phyloP scores from a whole-genome alignment of 2,888 invertebrate species.

The Chelonus formosanus region DNA sequence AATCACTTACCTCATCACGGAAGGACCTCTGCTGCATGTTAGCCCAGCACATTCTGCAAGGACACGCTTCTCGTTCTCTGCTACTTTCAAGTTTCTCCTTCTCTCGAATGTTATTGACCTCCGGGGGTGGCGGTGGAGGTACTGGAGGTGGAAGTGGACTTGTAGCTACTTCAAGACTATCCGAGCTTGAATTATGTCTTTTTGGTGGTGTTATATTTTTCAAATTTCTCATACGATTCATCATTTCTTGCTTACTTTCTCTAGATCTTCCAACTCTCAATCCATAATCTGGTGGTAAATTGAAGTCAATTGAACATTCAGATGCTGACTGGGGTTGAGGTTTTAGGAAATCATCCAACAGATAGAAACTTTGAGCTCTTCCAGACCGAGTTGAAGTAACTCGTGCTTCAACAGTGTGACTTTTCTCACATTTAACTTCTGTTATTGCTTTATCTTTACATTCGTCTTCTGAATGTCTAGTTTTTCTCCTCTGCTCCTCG shows the following conservation, averaged over 20 bases:
- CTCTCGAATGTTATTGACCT: conserved; percentile 50
- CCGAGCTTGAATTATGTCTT: conserved; percentile 62
- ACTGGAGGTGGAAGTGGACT: conserved; percentile 65
- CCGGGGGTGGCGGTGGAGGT: conserved; percentile 65
- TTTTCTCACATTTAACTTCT: conserved; percentile 35
- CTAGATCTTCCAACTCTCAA: conserved; percentile 27
- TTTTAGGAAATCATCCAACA: conserved; percentile 66
- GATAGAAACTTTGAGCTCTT: conserved; percentile 66
- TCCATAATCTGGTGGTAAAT: conserved; percentile 35
- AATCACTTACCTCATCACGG: conserved; percentile 61
- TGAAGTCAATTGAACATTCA: conserved; percentile 34
- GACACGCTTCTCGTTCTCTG: conserved; percentile 58
- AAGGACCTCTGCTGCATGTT: conserved; percentile 59
- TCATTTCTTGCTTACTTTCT: conserved; percentile 30
- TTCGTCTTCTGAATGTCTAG: conserved; percentile 37
- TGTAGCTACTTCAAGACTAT: conserved; percentile 62
- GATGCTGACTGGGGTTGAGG: conserved; percentile 42
- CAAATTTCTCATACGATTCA: conserved; percentile 37
- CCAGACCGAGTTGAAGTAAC: conserved; percentile 55
- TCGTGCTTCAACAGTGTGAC: conserved; percentile 36
- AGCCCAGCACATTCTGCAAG: conserved; percentile 61
- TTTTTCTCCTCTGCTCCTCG: conserved; percentile 41
- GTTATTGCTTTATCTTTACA: conserved; percentile 37
- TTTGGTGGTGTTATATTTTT: conserved; percentile 61
- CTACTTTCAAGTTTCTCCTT: conserved; percentile 48